Conservation (phyloP, 2,797 vertebrate genomes). For the Periparus ater region DNA sequence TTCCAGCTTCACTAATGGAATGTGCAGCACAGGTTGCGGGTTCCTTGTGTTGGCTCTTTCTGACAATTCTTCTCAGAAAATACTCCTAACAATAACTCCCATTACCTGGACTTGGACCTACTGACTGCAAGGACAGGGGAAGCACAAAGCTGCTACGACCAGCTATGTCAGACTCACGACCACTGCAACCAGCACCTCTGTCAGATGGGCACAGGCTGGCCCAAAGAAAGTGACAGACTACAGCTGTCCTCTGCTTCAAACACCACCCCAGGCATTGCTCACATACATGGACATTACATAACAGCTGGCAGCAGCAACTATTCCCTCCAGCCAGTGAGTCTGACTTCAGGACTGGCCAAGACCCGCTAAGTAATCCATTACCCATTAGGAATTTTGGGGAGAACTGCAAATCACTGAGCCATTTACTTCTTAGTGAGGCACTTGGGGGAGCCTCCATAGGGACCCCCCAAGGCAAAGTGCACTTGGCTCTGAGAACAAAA, state of each 20-base stretch:
- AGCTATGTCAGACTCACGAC: accelerated
- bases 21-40: background rate
- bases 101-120: background rate
- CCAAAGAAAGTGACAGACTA: background rate
- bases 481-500: background rate
- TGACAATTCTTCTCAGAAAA: background rate
- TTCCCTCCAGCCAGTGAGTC: background rate
- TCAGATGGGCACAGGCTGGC: background rate
- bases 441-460: background rate
- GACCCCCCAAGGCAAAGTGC: background rate
- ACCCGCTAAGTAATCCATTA: background rate
- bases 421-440: background rate
- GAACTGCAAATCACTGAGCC: background rate
- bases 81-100: background rate
- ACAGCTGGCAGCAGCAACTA: background rate
- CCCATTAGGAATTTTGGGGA: background rate
- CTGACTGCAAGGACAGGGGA: background rate
- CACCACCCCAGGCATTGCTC: too few species aligned
- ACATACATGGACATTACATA: background rate
- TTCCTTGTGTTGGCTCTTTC: background rate
- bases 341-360: background rate
- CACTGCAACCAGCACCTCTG: background rate
- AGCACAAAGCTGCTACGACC: background rate
- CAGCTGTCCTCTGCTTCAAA: background rate
- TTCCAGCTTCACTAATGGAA: background rate